Base-by-base conservation (phyloP, 1,140 invertebrate genomes). In the Micrasema longulum region DNA sequence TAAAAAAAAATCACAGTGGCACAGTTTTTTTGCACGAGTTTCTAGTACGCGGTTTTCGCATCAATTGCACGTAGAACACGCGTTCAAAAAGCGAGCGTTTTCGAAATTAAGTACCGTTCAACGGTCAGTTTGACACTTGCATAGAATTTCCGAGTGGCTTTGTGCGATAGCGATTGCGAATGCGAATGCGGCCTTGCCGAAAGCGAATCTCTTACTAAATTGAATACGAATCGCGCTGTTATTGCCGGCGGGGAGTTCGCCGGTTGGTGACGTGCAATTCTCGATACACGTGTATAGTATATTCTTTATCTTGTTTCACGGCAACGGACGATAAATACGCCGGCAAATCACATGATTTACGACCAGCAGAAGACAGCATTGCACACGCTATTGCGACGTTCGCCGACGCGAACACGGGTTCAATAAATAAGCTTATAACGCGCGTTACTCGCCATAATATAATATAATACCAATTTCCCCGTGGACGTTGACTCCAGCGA, bases 141-240 rank as follows among this genome's bases (percentile, higher is more conserved):
- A n/a, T n/a, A n/a, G n/a, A n/a, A n/a, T n/a, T n/a, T n/a, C n/a
- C n/a, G n/a, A n/a, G n/a, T n/a, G n/a, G n/a, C n/a, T n/a, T n/a
- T n/a, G n/a, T n/a, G n/a, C n/a, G n/a, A n/a, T n/a, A n/a, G n/a
- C n/a, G n/a, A n/a, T n/a, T n/a, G n/a, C n/a, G n/a, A n/a, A n/a
- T n/a, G n/a, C n/a, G n/a, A n/a, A n/a, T n/a, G n/a, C n/a, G 26
- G 65, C 65, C 48, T 55, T 52, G 48, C 31, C 65, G 48, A 68
- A 68, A 68, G 50, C 65, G 65, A 45, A 16, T 52, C 65, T 38
- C 48, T 68, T 20, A 68, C 65, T 68, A 20, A 68, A 26, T 38
- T 31, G 45, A 22, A 23, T 11, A 12, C 36, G n/a, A n/a, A n/a
- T n/a, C n/a, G n/a, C n/a, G n/a, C n/a, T n/a, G n/a, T n/a, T n/a